Conservation (phyloP, 2,888 invertebrate species). For the Pasiphila rectangulata region DNA sequence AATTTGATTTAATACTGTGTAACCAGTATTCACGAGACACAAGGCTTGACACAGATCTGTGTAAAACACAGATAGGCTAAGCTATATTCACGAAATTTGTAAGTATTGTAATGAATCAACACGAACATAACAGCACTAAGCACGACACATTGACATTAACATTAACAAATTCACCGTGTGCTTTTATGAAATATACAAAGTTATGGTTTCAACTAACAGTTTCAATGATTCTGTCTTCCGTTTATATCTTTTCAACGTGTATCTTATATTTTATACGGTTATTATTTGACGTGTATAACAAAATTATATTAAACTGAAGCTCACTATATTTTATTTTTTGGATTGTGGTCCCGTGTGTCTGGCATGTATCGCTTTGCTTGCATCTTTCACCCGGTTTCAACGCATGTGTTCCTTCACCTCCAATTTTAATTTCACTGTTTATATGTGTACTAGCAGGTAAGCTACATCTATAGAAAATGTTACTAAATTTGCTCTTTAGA, state of each 20-base stretch:
- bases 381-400: conserved; percentile 33
- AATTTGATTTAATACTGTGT: conserved; percentile 28
- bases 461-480: no score
- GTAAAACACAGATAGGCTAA: conserved; percentile 29
- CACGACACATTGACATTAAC: conserved; percentile 20
- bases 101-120: conserved; percentile 27
- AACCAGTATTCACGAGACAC: conserved; percentile 17
- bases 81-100: conserved; percentile 35
- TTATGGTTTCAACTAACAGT: background rate
- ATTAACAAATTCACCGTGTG: conserved; percentile 5
- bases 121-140: conserved; percentile 27
- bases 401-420: conserved; percentile 30
- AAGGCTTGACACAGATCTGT: conserved; percentile 29
- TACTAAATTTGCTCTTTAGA: no score
- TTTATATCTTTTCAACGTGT: background rate
- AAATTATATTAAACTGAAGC: conserved; percentile 8
- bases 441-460: conserved; percentile 6
- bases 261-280: background rate
- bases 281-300: background rate
- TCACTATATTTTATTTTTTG: conserved; percentile 20
- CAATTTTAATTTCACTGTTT: conserved; percentile 13
- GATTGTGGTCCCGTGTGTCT: conserved; percentile 16
- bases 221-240: background rate
- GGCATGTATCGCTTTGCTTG: conserved; percentile 38
- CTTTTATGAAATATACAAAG: conserved; percentile 8